These are phyloP conservation scores for Nephrotoma appendiculata DNA, from an alignment of 2,888 invertebrate species.

Conservation along the genomic window DNA sequence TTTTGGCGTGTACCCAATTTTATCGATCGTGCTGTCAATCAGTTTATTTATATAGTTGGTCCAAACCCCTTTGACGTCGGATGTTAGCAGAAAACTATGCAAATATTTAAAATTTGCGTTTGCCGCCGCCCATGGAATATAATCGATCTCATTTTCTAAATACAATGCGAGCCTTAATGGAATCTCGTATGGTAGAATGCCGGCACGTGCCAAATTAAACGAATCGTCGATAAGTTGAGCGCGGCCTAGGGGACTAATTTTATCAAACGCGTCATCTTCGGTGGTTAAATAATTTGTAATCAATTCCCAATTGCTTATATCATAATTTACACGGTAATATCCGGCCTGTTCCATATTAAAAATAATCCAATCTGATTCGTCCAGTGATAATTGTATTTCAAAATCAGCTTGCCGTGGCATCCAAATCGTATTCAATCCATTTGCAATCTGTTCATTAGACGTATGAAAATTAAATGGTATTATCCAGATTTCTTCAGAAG, in stretches of 20 bases:
- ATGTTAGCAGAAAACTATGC: neutral
- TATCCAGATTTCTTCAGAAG: neutral
- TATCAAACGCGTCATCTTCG: neutral
- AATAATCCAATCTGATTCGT: neutral
- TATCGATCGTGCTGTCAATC: slow-evolving; percentile 21
- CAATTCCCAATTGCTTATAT: slow-evolving; percentile 46
- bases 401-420: neutral
- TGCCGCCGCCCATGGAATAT: slow-evolving; percentile 54
- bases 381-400: neutral
- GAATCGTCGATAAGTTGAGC: slow-evolving; percentile 65
- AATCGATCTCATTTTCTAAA: slow-evolving; percentile 45
- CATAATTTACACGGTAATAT: slow-evolving; percentile 56
- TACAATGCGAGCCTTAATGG: slow-evolving; percentile 40
- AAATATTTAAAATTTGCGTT: slow-evolving; percentile 31
- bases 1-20: slow-evolving; percentile 22
- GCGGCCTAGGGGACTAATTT: slow-evolving; percentile 38
- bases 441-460: neutral
- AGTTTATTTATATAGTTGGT: slow-evolving; percentile 9
- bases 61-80: neutral
- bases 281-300: slow-evolving; percentile 30
- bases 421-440: neutral
- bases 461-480: neutral
- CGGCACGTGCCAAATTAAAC: slow-evolving; percentile 45
- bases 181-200: slow-evolving; percentile 35
- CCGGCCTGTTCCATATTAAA: slow-evolving; percentile 28